A percentile compares a stretch with the other conserved stretches of the same genome.
Evolutionary conservation across 2,888 invertebrate genomes (phyloP).

Genomic region (Allophyes oxyacanthae): DNA sequence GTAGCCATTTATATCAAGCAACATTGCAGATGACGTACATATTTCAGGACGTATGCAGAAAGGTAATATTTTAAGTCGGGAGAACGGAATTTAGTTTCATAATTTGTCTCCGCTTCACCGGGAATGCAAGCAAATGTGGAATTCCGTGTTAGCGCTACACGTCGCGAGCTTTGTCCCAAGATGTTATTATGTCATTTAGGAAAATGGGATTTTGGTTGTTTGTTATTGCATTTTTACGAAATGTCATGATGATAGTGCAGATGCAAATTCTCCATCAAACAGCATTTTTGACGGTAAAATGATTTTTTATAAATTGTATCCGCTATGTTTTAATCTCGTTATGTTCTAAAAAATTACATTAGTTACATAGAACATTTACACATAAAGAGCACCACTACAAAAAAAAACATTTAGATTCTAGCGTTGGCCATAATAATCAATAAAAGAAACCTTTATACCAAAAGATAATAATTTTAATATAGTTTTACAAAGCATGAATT

Average conservation of each 20-base stretch:
- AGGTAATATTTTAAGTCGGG: conserved; percentile 62
- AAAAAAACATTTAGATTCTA: too few species aligned
- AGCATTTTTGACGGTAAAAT: too few species aligned
- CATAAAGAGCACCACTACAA: too few species aligned
- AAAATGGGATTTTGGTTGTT: conserved; percentile 28
- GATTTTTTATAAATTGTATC: too few species aligned
- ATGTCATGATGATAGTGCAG: neutral
- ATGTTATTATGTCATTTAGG: conserved; percentile 34
- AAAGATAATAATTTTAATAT: too few species aligned
- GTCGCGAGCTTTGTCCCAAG: conserved; percentile 35
- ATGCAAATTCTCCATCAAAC: too few species aligned
- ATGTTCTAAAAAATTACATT: too few species aligned
- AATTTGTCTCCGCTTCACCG: conserved; percentile 63
- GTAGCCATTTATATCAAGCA: conserved; percentile 58
- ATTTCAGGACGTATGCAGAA: conserved; percentile 66
- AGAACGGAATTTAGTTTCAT: conserved; percentile 63
- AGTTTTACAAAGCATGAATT: too few species aligned
- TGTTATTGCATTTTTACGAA: conserved; percentile 12
- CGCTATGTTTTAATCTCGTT: too few species aligned
- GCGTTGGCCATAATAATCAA: too few species aligned
- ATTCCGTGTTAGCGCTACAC: conserved; percentile 42
- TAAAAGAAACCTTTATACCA: too few species aligned
- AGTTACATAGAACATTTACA: too few species aligned
- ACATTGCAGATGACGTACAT: conserved; percentile 64
- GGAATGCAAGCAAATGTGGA: conserved; percentile 57